Percentiles rank a stretch among this genome's conserved stretches.
These are phyloP conservation scores for Piaya cayana DNA, from an alignment of 2,113 vertebrate genomes.

Conservation along the genomic window DNA sequence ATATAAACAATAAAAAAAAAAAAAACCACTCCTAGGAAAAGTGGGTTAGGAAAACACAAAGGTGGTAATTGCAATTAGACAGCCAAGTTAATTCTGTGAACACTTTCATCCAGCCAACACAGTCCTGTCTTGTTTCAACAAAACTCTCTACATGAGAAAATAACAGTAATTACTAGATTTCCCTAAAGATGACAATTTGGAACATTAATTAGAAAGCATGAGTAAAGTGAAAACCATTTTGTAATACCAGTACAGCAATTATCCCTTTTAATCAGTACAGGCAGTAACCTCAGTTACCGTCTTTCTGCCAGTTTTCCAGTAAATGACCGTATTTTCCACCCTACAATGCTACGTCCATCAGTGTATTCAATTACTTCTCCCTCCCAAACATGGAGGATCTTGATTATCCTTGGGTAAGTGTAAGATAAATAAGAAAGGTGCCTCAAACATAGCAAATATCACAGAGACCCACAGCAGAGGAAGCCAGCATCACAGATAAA, in stretches of 20 bases:
- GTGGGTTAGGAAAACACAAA: background rate
- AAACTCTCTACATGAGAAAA: background rate
- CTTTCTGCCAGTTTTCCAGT: slow-evolving; percentile 8
- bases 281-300: slow-evolving; percentile 16
- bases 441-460: background rate
- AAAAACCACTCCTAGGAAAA: background rate
- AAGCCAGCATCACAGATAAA: background rate
- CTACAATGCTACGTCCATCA: background rate
- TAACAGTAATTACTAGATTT: background rate
- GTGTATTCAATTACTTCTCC: background rate
- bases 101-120: background rate
- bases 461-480: background rate
- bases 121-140: background rate
- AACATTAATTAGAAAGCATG: slow-evolving; percentile 33
- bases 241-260: background rate
- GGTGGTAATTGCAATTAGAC: background rate
- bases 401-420: background rate
- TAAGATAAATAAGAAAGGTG: background rate
- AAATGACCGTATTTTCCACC: background rate
- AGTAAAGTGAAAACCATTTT: slow-evolving; percentile 37
- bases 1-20: background rate
- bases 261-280: background rate
- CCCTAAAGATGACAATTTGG: background rate
- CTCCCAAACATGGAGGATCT: background rate
- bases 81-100: background rate